A percentile compares a stretch with the other conserved stretches of the same genome.
These are phyloP conservation scores for Thymelicus acteon DNA, from an alignment of 2,888 invertebrate genomes.

Conservation along the genomic window DNA sequence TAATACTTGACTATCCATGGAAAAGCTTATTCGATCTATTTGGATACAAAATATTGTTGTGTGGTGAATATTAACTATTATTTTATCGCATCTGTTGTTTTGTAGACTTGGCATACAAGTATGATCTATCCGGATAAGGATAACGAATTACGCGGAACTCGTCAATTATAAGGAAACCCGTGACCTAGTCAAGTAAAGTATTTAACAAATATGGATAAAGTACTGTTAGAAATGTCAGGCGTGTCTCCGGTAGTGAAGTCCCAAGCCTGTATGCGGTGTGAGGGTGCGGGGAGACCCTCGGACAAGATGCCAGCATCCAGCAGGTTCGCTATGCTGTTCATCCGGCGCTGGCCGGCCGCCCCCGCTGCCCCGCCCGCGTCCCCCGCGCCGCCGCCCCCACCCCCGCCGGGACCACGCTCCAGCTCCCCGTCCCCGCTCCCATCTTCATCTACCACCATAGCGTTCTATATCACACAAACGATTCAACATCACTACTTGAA, in stretches of 20 bases:
- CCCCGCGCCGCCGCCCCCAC: slow-evolving; percentile 38
- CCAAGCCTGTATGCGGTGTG: slow-evolving; percentile 94
- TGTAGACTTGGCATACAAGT: too few species aligned
- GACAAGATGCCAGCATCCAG: slow-evolving; percentile 76
- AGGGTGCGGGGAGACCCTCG: slow-evolving; percentile 86
- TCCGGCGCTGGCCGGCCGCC: slow-evolving; percentile 56
- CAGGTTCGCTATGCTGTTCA: slow-evolving; percentile 69
- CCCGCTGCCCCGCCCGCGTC: slow-evolving; percentile 51
- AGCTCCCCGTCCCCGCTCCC: slow-evolving; percentile 44
- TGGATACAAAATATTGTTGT: too few species aligned
- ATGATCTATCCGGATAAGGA: too few species aligned
- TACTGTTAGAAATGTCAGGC: slow-evolving; percentile 90
- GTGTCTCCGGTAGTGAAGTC: slow-evolving; percentile 89
- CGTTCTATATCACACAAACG: slow-evolving; percentile 58
- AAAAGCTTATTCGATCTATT: too few species aligned
- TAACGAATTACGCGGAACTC: too few species aligned
- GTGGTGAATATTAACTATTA: too few species aligned
- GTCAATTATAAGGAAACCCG: too few species aligned
- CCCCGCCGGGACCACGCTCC: slow-evolving; percentile 39
- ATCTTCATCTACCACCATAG: slow-evolving; percentile 80
- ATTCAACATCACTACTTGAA: too few species aligned
- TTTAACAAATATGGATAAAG: slow-evolving; percentile 38
- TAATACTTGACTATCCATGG: too few species aligned
- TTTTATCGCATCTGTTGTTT: too few species aligned
- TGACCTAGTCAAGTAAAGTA: too few species aligned